A percentile compares a stretch with the other conserved stretches of the same genome.
These are phyloP conservation scores for Drosophila multiciliata DNA, from an alignment of 2,888 invertebrate genomes.

Conservation along the genomic window DNA sequence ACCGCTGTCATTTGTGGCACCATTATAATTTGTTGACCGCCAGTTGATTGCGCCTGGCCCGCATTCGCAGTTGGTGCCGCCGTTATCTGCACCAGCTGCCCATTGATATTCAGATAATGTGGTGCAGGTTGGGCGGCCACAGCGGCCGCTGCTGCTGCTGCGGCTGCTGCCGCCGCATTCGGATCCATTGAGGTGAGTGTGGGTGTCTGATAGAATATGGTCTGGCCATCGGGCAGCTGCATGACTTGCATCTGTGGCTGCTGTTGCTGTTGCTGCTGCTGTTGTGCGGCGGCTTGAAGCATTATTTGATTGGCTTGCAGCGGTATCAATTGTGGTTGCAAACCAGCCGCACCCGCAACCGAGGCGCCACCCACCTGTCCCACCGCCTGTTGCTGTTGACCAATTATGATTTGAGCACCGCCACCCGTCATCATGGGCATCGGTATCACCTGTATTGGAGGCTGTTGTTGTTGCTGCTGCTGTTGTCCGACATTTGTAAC, in stretches of 20 bases:
- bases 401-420: conserved; percentile 83
- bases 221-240: conserved; percentile 96
- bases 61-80: conserved; percentile 72
- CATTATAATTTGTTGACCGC: conserved; percentile 82
- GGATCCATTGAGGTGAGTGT: conserved; percentile 66
- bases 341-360: conserved; percentile 38
- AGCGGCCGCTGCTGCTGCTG: conserved; percentile 52
- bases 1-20: conserved; percentile 76
- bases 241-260: conserved; percentile 89
- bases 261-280: conserved; percentile 74
- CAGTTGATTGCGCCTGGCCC: conserved; percentile 42
- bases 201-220: conserved; percentile 91
- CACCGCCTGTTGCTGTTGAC: conserved; percentile 76
- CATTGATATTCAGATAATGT: conserved; percentile 87
- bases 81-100: conserved; percentile 84
- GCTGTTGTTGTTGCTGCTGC: conserved; percentile 27
- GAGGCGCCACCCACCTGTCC: conserved; percentile 63
- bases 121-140: conserved; percentile 83
- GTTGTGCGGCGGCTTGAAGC: conserved; percentile 73
- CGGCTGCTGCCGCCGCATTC: conserved; percentile 35
- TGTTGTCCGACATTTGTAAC: conserved; percentile 18
- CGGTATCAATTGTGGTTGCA: conserved; percentile 82
- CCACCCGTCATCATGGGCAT: conserved; percentile 79
- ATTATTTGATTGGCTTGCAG: conserved; percentile 83
- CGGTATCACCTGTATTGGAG: conserved; percentile 82